A percentile compares a stretch with the other conserved stretches of the same genome.
phyloP scores from a whole-genome alignment of 2,888 invertebrate genomes.

The Hirtodrosophila cameraria region DNA sequence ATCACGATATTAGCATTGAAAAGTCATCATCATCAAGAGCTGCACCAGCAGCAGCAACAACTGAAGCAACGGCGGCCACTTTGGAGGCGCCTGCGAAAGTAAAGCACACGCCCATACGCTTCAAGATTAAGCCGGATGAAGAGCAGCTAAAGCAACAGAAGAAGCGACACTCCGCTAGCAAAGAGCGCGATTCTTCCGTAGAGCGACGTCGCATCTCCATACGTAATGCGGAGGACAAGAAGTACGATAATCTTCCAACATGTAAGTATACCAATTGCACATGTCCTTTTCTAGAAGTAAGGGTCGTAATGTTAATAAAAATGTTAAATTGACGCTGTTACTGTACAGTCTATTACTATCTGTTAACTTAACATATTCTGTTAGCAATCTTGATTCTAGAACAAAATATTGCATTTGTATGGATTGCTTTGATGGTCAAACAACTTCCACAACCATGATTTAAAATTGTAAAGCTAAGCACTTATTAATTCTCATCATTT shows the following conservation, averaged over 20 bases:
- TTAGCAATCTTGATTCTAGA: no score
- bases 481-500: no score
- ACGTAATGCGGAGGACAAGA: conserved; percentile 85
- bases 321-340: not conserved
- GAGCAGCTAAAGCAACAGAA: conserved; percentile 25
- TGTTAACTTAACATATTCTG: not conserved
- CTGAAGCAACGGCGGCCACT: not conserved
- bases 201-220: conserved; percentile 83
- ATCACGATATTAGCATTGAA: conserved; percentile 38
- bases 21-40: conserved; percentile 20
- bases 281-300: no score
- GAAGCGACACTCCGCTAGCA: conserved; percentile 58
- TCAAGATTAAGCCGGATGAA: conserved; percentile 76
- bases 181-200: conserved; percentile 53
- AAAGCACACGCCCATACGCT: conserved; percentile 83
- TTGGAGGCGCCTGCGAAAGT: conserved; percentile 54
- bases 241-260: conserved; percentile 87
- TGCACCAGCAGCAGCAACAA: conserved; percentile 7
- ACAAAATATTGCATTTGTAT: no score
- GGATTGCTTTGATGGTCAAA: no score
- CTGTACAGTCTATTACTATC: not conserved
- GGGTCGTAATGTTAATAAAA: no score
- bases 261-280: conserved; percentile 84
- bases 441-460: no score
- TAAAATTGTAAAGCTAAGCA: no score